Conservation (phyloP, 2,888 invertebrate genomes). For the Halictus quadricinctus region DNA sequence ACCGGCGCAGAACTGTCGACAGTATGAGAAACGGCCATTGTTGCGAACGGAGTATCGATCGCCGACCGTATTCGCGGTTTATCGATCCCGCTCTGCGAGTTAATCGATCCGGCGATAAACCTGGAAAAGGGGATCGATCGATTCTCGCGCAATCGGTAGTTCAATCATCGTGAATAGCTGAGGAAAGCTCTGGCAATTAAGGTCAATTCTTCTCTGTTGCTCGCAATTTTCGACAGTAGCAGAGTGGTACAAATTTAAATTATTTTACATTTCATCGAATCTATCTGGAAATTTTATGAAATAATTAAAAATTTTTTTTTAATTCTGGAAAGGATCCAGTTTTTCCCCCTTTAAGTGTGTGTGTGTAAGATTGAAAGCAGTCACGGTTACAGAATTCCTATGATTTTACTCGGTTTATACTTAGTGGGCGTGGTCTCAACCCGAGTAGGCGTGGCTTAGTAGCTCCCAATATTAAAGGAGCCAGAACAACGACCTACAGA, state of each 20-base stretch:
- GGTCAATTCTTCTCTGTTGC: background rate
- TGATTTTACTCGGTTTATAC: background rate
- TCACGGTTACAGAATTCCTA: no score
- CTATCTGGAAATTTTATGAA: no score
- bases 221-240: background rate
- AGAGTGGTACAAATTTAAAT: no score
- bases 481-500: no score
- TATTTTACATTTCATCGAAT: no score
- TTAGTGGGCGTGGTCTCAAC: background rate
- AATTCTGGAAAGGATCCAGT: no score
- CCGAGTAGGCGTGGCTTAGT: background rate
- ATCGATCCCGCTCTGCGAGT: background rate
- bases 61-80: background rate
- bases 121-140: slow-evolving; percentile 30
- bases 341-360: no score
- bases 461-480: background rate
- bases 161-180: background rate
- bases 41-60: background rate
- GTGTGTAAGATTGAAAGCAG: no score
- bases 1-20: background rate
- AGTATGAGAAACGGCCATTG: background rate
- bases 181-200: background rate
- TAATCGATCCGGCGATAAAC: slow-evolving; percentile 35
- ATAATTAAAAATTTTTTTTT: no score
- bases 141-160: slow-evolving; percentile 14